These are phyloP conservation scores for Xiphorhynchus erythropygius DNA, from an alignment of 2,797 vertebrate species.

Conservation along the genomic window DNA sequence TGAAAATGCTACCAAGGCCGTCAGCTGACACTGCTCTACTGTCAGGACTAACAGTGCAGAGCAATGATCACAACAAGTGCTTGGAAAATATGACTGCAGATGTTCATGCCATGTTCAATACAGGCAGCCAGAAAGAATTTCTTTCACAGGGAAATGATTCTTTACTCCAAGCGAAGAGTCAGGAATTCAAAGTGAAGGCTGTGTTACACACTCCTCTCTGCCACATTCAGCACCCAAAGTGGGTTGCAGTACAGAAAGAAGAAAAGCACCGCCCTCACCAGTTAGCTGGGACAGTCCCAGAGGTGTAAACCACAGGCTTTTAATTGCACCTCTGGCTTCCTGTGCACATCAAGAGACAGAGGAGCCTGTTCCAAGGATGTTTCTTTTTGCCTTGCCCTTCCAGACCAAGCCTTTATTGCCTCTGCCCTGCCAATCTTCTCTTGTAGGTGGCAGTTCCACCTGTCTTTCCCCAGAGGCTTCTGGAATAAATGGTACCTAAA, in stretches of 20 bases:
- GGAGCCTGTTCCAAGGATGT: background rate
- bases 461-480: background rate
- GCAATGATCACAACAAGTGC: background rate
- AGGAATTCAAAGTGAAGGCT: background rate
- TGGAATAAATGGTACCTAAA: background rate
- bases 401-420: background rate
- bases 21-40: background rate
- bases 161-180: background rate
- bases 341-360: background rate
- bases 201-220: background rate
- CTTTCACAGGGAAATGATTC: background rate
- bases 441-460: background rate
- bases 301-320: background rate
- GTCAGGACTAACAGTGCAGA: background rate
- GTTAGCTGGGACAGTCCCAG: background rate
- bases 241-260: background rate
- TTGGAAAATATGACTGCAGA: background rate
- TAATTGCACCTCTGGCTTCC: background rate
- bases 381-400: background rate
- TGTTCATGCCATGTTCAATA: background rate
- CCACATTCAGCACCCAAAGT: background rate
- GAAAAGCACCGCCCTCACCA: background rate
- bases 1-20: background rate
- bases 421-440: background rate
- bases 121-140: background rate